Evolutionary conservation across 2,797 vertebrate species (phyloP).

Genomic region (Pipistrellus kuhlii): DNA sequence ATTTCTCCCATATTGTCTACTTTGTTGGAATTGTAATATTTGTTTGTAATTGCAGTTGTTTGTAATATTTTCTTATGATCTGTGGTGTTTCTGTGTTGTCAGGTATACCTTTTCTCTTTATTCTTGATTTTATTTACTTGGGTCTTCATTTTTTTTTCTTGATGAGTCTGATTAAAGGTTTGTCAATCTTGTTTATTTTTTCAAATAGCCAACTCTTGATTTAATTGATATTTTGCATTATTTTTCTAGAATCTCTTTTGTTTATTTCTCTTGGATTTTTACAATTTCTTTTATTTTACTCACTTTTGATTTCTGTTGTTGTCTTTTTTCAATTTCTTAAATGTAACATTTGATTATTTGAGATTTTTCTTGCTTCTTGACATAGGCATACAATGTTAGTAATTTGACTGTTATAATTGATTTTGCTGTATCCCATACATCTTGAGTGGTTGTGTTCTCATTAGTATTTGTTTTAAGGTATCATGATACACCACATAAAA

Average conservation of each 20-base stretch:
- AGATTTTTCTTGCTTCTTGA: background rate
- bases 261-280: background rate
- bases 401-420: background rate
- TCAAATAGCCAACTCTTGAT: background rate
- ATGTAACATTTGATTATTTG: background rate
- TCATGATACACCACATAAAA: background rate
- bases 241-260: background rate
- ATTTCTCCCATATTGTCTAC: background rate
- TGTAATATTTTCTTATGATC: background rate
- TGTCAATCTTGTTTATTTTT: background rate
- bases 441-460: background rate
- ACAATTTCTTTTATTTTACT: background rate
- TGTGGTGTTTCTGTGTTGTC: background rate
- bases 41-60: background rate
- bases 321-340: background rate
- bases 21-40: background rate
- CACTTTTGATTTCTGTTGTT: background rate
- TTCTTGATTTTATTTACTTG: background rate
- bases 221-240: background rate
- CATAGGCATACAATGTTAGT: background rate
- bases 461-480: background rate
- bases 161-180: background rate
- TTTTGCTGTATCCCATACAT: background rate
- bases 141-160: background rate
- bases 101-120: background rate